Evolutionary conservation across 1,140 invertebrate genomes (phyloP).

Genomic region (Gonatopus flavifemur): DNA sequence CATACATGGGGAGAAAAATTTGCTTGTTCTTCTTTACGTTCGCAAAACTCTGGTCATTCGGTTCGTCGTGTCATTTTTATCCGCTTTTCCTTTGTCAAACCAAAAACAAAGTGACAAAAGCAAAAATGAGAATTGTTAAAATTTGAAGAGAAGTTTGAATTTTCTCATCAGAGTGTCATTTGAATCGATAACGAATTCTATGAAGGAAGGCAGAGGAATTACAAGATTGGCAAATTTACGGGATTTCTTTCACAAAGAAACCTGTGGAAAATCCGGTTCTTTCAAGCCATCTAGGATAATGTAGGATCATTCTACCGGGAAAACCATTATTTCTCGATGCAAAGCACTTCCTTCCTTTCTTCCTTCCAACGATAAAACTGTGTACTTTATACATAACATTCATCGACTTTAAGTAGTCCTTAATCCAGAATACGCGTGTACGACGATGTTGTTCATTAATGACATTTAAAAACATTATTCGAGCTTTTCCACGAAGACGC

Average conservation of each 20-base stretch:
- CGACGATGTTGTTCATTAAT: no score
- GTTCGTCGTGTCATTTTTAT: neutral
- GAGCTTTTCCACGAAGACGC: no score
- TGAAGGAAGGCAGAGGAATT: neutral
- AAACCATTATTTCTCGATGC: conserved; percentile 28
- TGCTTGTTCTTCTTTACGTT: neutral
- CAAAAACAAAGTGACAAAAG: no score
- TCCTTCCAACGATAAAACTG: conserved; percentile 13
- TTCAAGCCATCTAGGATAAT: conserved; percentile 17
- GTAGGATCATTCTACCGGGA: conserved; percentile 21
- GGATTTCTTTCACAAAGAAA: conserved; percentile 2
- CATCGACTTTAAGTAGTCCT: conserved; percentile 1
- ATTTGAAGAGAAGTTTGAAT: no score
- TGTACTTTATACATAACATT: no score
- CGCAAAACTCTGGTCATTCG: neutral
- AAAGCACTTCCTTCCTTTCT: conserved; percentile 11
- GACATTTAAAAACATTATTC: no score
- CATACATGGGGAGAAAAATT: neutral
- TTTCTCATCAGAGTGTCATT: no score
- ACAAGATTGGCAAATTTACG: conserved; percentile 20
- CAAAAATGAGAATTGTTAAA: no score
- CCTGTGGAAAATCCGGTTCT: conserved; percentile 15
- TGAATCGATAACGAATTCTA: neutral
- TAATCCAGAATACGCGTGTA: conserved; percentile 10
- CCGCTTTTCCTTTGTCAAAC: neutral